These are phyloP conservation scores for Acholoe squamosa DNA, from an alignment of 2,888 invertebrate species.

Conservation along the genomic window DNA sequence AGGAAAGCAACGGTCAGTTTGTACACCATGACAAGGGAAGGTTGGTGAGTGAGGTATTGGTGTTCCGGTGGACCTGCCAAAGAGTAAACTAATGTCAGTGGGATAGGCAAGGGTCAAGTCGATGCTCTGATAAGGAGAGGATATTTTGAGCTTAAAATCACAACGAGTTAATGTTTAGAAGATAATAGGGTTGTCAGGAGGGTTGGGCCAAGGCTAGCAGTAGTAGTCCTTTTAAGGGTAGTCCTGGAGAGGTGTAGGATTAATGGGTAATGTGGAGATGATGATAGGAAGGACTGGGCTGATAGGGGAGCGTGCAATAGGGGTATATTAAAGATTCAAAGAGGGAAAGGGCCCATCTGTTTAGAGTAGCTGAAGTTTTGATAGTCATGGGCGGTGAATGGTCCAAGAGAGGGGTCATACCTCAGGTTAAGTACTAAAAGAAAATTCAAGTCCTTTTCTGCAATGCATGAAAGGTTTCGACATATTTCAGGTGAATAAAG, in stretches of 20 bases:
- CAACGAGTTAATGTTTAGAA: background rate
- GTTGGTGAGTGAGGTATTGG: background rate
- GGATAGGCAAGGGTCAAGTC: slow-evolving; percentile 7
- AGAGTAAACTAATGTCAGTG: background rate
- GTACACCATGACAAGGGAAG: background rate
- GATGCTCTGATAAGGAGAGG: slow-evolving; percentile 9
- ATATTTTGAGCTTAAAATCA: background rate
- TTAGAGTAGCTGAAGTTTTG: no score
- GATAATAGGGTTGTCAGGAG: background rate
- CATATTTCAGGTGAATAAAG: no score
- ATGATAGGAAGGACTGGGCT: no score
- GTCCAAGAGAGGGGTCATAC: no score
- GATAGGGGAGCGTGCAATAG: background rate
- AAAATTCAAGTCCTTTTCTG: no score
- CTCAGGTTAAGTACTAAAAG: no score
- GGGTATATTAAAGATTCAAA: background rate
- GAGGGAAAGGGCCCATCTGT: background rate
- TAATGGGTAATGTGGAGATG: slow-evolving; percentile 27
- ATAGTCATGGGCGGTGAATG: no score
- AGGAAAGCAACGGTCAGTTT: background rate
- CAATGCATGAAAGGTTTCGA: no score
- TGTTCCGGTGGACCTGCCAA: background rate
- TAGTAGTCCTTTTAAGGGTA: background rate
- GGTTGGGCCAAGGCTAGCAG: background rate
- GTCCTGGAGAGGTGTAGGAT: background rate